Conservation (phyloP, 2,888 invertebrate species). For the Dicroscelio sp. region DNA sequence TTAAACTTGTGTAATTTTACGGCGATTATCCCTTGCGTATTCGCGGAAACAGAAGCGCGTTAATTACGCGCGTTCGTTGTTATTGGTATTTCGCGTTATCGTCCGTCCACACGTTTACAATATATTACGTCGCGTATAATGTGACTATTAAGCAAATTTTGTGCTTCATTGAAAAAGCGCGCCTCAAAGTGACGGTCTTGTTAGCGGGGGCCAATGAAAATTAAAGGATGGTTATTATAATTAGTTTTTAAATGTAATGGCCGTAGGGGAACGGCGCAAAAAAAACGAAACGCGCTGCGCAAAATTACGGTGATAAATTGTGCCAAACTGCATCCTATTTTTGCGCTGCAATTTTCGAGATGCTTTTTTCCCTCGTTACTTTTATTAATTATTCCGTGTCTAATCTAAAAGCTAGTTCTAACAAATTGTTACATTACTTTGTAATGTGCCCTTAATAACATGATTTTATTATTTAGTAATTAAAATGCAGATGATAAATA, state of each 20-base stretch:
- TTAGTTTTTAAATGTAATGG: slow-evolving; percentile 46
- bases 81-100: slow-evolving; percentile 68
- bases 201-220: neutral
- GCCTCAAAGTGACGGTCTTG: slow-evolving; percentile 26
- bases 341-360: neutral
- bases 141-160: slow-evolving; percentile 56
- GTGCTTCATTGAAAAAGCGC: slow-evolving; percentile 55
- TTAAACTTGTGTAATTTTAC: slow-evolving; percentile 84
- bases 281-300: neutral
- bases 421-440: no score
- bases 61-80: slow-evolving; percentile 85
- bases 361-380: neutral
- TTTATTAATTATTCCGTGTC: neutral
- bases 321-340: slow-evolving; percentile 1
- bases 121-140: slow-evolving; percentile 32
- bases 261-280: neutral
- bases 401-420: no score
- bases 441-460: no score
- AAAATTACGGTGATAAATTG: slow-evolving; percentile 32
- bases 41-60: slow-evolving; percentile 78
- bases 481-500: no score
- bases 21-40: slow-evolving; percentile 84
- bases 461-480: no score
- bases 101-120: slow-evolving; percentile 31
- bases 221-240: slow-evolving; percentile 35